Conservation (phyloP, 2,797 vertebrate species). For the Margarornis squamiger region DNA sequence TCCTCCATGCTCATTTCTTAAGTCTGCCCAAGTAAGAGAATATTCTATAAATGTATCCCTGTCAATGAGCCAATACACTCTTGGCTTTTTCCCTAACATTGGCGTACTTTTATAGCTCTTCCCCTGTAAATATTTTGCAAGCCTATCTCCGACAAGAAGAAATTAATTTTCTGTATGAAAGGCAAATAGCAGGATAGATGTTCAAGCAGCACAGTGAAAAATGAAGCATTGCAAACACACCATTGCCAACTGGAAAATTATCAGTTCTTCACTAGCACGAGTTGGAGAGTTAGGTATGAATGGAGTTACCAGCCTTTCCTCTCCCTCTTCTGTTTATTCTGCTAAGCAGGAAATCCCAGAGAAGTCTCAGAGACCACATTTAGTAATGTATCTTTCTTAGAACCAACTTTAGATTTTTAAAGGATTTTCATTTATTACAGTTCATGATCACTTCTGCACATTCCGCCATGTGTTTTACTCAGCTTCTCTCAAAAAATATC, state of each 20-base stretch:
- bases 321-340: background rate
- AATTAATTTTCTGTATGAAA: background rate
- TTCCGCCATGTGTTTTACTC: background rate
- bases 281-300: background rate
- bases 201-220: background rate
- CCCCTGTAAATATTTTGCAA: background rate
- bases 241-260: background rate
- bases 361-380: background rate
- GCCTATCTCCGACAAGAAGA: background rate
- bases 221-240: background rate
- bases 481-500: background rate
- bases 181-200: background rate
- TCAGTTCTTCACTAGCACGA: background rate
- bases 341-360: slow-evolving; percentile 13
- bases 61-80: background rate
- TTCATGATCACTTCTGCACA: rapidly evolving
- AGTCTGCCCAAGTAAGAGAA: background rate
- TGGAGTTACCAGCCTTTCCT: background rate
- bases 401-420: background rate
- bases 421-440: background rate
- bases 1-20: background rate
- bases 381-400: background rate
- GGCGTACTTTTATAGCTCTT: background rate
- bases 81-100: background rate
- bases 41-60: background rate